These are phyloP conservation scores for Picathartes gymnocephalus DNA, from an alignment of 2,113 vertebrate genomes.

Conservation along the genomic window DNA sequence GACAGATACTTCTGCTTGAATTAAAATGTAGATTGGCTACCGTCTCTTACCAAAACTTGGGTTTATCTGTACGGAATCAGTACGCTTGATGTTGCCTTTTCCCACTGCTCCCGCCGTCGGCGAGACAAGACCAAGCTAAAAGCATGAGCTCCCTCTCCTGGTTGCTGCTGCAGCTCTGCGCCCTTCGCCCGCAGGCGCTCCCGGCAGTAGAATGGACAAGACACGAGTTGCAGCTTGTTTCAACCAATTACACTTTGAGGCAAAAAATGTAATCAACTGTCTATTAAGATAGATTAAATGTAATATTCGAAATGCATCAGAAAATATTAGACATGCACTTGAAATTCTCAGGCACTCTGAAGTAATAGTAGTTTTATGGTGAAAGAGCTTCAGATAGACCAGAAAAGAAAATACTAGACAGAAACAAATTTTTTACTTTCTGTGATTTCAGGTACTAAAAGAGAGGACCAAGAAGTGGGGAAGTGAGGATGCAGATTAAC, in stretches of 20 bases:
- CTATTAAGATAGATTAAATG: neutral
- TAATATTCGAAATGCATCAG: neutral
- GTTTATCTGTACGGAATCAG: neutral
- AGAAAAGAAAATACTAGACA: neutral
- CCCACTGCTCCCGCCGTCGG: accelerated
- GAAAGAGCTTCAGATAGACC: neutral
- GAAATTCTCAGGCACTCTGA: neutral
- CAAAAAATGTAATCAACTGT: neutral
- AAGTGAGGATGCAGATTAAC: neutral
- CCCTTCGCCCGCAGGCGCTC: neutral
- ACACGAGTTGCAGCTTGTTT: neutral
- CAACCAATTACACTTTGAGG: neutral
- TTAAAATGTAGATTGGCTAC: neutral
- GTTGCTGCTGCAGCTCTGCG: neutral
- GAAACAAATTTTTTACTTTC: neutral
- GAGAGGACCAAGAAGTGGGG: neutral
- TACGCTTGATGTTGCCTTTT: accelerated
- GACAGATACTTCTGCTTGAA: neutral
- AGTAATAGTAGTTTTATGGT: neutral
- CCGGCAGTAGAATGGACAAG: neutral
- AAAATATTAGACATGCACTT: neutral
- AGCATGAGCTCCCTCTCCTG: constrained; percentile 71
- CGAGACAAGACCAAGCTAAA: neutral
- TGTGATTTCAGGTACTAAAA: neutral
- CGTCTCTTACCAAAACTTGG: neutral